Evolutionary conservation across 2,888 invertebrate genomes (phyloP), one percentile per base, ranked within the genome.

Genomic region (Diogma glabrata): DNA sequence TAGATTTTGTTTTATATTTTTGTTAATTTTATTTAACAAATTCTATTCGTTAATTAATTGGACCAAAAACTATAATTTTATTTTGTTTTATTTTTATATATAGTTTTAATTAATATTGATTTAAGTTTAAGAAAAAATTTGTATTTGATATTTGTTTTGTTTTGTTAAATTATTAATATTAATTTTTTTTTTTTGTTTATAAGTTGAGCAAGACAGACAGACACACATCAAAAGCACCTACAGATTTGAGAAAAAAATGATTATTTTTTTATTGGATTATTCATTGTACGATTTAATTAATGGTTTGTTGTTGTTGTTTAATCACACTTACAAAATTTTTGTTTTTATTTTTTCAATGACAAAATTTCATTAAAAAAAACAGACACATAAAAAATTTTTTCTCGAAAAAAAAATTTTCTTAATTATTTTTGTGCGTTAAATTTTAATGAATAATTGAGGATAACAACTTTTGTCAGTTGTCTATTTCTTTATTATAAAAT

Each of bases 31-130:
- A n/a, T 20, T 43, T 22, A 43, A 9, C 23, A 22, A 43, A 23
- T 43, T 43, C n/a, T n/a, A n/a, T n/a, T n/a, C n/a, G n/a, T n/a
- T 43, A 43, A 43, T 43, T 43, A 43, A 43, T 43, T 43, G 43
- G 43, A 43, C 43, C 43, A 43, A 43, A 43, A 22, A 22, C 20
- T 43, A 43, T 20, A 43, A 43, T 23, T 23, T 23, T 43, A 23
- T 43, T 23, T 12, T 43, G 12, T 43, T 43, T 43, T 43, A 12
- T n/a, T 36, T 36, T 12, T 7, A 12, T 36, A n/a, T 22, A 22
- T 22, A 14, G 10, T 40, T 40, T 19, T 8, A 20, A 22, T 43
- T 43, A 2, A 43, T 22, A 43, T 43, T 22, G 22, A 22, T 43
- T 22, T 22, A 20, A 23, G 43, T 43, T 22, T 43, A 43, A 20